These are phyloP conservation scores for Monodelphis domestica DNA, from an alignment of 2,797 vertebrate genomes.

Conservation along the genomic window DNA sequence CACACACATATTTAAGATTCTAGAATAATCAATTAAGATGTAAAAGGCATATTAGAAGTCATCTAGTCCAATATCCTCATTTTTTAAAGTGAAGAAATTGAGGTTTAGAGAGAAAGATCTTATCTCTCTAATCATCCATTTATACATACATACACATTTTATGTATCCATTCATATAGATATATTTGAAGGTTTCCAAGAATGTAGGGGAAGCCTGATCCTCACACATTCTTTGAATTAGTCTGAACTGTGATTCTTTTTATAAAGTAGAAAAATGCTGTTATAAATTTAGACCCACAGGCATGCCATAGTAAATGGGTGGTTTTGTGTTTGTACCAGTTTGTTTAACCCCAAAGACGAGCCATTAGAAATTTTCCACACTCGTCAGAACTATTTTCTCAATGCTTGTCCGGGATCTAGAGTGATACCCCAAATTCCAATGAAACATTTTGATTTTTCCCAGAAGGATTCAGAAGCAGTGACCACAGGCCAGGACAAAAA, in stretches of 20 bases:
- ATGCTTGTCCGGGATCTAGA: constrained; percentile 48
- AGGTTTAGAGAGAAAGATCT: background rate
- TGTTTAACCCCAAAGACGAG: background rate
- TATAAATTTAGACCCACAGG: constrained; percentile 66
- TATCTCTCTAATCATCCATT: background rate
- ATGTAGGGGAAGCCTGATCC: constrained; percentile 53
- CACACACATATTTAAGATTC: background rate
- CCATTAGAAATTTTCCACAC: background rate
- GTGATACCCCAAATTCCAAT: constrained; percentile 36
- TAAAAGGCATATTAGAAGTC: background rate
- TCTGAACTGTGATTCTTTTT: constrained; percentile 71
- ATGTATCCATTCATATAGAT: no score
- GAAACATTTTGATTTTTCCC: background rate
- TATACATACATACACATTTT: no score
- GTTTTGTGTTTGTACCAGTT: background rate
- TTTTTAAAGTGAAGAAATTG: background rate
- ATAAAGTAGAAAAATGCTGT: constrained; percentile 63
- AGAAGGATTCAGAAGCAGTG: constrained; percentile 48
- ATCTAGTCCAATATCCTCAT: background rate
- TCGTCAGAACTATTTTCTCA: constrained; percentile 38
- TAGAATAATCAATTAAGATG: background rate
- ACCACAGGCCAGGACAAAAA: constrained; percentile 41
- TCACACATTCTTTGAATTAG: constrained; percentile 77
- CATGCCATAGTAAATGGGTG: constrained; percentile 28
- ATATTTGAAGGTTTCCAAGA: constrained; percentile 68